Percentiles rank a stretch among this genome's conserved stretches.
Conservation (phyloP, 2,797 vertebrate species). For the Nannoperca obscura region DNA sequence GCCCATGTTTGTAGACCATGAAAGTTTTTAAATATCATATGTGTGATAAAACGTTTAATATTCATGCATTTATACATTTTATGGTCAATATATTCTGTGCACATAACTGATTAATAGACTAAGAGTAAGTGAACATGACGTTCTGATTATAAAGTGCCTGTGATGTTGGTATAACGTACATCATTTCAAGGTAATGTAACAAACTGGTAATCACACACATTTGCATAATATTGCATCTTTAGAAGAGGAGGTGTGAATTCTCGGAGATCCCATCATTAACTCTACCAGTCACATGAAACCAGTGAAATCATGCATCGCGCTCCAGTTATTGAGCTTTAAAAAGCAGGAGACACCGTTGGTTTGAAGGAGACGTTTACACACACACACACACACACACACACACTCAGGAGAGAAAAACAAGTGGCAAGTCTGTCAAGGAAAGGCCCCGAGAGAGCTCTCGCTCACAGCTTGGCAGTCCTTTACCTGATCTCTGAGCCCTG, state of each 20-base stretch:
- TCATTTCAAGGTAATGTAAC: constrained; percentile 19
- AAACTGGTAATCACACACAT: constrained; percentile 8
- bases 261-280: constrained; percentile 19
- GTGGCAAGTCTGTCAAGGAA: constrained; percentile 66
- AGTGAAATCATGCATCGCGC: constrained; percentile 28
- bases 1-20: background rate
- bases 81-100: background rate
- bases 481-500: constrained; percentile 67
- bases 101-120: background rate
- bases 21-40: background rate
- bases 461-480: constrained; percentile 50
- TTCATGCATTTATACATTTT: background rate
- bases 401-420: constrained; percentile 53
- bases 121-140: background rate
- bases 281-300: constrained; percentile 46
- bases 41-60: background rate
- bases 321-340: constrained; percentile 37
- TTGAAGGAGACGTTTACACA: constrained; percentile 29
- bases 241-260: constrained; percentile 31
- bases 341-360: constrained; percentile 27
- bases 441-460: constrained; percentile 50
- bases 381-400: background rate
- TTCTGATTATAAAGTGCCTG: constrained; percentile 2
- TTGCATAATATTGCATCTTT: constrained; percentile 28
- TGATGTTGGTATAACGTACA: background rate